A percentile compares a stretch with the other conserved stretches of the same genome.
Conservation (phyloP, 2,888 invertebrate species). For the Gymnoscelis rufifasciata region DNA sequence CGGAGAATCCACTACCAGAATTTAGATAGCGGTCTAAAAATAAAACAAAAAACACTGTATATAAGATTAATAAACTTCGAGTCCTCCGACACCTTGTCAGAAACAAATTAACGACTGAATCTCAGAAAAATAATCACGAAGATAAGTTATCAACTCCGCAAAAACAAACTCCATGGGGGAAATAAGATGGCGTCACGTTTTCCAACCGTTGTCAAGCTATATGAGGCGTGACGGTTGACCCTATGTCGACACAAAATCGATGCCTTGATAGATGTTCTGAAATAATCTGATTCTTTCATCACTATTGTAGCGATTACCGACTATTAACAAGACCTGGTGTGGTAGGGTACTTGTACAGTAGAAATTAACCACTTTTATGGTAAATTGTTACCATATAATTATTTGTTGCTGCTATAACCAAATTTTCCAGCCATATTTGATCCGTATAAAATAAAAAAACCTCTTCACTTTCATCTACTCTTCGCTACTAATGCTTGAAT, state of each 20-base stretch:
- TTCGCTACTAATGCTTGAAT: no score
- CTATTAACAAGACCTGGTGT: neutral
- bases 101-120: slow-evolving; percentile 3
- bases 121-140: slow-evolving; percentile 2
- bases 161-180: slow-evolving; percentile 6
- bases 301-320: neutral
- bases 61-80: neutral
- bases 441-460: no score
- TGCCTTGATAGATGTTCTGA: slow-evolving; percentile 8
- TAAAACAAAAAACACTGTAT: no score
- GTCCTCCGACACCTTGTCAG: neutral
- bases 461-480: no score
- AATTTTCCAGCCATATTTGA: no score
- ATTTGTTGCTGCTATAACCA: no score
- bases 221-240: slow-evolving; percentile 5
- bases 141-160: neutral
- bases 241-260: slow-evolving; percentile 5
- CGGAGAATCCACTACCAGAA: no score
- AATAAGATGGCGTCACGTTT: slow-evolving; percentile 6
- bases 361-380: no score
- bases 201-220: slow-evolving; percentile 2
- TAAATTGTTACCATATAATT: no score
- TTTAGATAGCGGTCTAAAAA: no score
- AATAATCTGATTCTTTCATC: slow-evolving; percentile 1
- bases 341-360: no score